Evolutionary conservation across 2,797 vertebrate species (phyloP).

Genomic region (Pangasius larnaudii): DNA sequence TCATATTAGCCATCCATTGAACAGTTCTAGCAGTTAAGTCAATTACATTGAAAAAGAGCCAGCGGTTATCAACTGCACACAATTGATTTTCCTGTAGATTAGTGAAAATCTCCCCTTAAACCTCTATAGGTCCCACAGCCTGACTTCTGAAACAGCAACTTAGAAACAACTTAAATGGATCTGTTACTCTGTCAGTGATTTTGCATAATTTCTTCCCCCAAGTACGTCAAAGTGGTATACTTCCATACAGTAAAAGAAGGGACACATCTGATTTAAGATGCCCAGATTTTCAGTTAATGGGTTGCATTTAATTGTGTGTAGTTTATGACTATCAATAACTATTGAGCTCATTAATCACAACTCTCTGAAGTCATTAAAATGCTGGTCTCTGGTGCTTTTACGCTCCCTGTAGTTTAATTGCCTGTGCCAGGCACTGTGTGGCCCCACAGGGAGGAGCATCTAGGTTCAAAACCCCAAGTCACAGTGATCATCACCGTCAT

Average conservation of each 20-base stretch:
- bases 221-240: conserved; percentile 29
- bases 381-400: conserved; percentile 52
- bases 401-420: conserved; percentile 56
- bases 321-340: conserved; percentile 58
- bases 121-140: background rate
- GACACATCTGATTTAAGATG: conserved; percentile 43
- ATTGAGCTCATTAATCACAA: conserved; percentile 56
- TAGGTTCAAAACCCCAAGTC: conserved; percentile 34
- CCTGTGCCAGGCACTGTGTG: conserved; percentile 51
- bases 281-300: conserved; percentile 47
- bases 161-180: background rate
- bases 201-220: background rate
- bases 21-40: background rate
- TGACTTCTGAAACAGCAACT: conserved; percentile 7
- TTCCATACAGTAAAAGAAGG: conserved; percentile 27
- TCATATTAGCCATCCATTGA: background rate
- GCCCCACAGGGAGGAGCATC: conserved; percentile 34
- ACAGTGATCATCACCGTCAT: conserved; percentile 40
- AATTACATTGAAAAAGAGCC: conserved; percentile 6
- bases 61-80: conserved; percentile 18
- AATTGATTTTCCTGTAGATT: conserved; percentile 40
- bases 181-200: conserved; percentile 8
- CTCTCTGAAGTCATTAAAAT: conserved; percentile 52
- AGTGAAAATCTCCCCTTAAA: conserved; percentile 15
- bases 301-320: conserved; percentile 56